Evolutionary conservation across 2,113 vertebrate species (phyloP).

Genomic region (Pollachius pollachius): DNA sequence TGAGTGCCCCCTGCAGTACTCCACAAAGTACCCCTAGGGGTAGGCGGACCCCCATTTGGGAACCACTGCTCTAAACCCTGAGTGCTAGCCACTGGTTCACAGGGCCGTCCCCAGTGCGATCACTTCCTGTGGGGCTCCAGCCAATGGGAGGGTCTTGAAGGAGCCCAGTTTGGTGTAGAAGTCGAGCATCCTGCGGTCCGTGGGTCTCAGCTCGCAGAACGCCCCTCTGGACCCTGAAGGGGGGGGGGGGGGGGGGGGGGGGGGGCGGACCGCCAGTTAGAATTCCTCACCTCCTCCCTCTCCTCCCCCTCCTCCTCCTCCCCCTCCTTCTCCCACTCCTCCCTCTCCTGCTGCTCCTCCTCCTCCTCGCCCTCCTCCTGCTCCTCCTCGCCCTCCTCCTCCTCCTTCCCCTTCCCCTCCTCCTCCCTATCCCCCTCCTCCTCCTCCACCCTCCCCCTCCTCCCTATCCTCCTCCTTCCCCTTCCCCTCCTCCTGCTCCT

Average conservation of each 20-base stretch:
- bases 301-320: background rate
- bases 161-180: conserved; percentile 88
- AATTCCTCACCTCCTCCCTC: background rate
- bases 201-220: conserved; percentile 90
- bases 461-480: background rate
- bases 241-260: conserved; percentile 12
- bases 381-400: background rate
- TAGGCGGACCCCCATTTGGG: background rate
- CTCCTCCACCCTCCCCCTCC: background rate
- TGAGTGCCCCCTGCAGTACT: background rate
- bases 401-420: background rate
- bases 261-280: background rate
- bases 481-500: background rate
- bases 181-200: conserved; percentile 86
- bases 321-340: background rate
- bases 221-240: conserved; percentile 86
- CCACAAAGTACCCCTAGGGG: background rate
- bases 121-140: conserved; percentile 83
- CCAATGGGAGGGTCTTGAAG: conserved; percentile 83
- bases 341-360: background rate
- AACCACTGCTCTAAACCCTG: background rate
- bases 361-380: too few relatives aligned
- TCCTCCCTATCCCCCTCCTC: background rate
- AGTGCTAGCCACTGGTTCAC: conserved; percentile 54
- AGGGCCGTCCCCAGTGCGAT: conserved; percentile 87